A percentile compares a stretch with the other conserved stretches of the same genome.
These are phyloP conservation scores for Caenorhabditis inopinata DNA, from an alignment of 1,140 invertebrate genomes.

Conservation along the genomic window DNA sequence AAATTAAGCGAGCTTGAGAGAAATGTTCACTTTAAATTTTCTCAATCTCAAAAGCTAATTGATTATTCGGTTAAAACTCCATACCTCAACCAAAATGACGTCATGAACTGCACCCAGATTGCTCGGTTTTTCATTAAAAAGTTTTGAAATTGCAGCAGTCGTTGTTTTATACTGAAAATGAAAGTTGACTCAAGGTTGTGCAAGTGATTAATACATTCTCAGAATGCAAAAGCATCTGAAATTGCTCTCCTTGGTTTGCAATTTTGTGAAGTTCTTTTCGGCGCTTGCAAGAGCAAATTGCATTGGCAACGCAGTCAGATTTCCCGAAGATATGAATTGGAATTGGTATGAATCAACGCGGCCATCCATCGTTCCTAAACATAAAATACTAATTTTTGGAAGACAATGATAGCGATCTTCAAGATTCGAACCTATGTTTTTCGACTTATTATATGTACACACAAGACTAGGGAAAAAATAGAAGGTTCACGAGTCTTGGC, in stretches of 20 bases:
- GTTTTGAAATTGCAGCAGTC: not conserved
- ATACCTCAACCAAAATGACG: not conserved
- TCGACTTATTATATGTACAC: too few relatives aligned
- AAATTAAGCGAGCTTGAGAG: too few relatives aligned
- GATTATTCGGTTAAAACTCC: too few relatives aligned
- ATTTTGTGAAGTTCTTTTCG: not conserved
- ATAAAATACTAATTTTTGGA: too few relatives aligned
- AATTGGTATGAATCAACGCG: slow-evolving; percentile 36
- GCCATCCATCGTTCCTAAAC: slow-evolving; percentile 15
- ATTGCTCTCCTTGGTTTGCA: not conserved
- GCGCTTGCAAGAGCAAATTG: not conserved
- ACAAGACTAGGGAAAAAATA: too few relatives aligned
- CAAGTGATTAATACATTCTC: not conserved
- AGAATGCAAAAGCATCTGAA: not conserved
- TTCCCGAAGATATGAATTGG: slow-evolving; percentile 38
- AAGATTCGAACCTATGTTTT: too few relatives aligned
- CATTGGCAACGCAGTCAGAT: slow-evolving; percentile 29
- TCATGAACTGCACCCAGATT: not conserved
- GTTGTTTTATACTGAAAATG: not conserved
- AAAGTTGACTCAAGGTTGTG: not conserved
- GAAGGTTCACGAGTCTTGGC: too few relatives aligned
- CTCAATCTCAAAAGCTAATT: too few relatives aligned
- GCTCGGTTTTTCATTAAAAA: not conserved
- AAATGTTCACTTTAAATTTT: too few relatives aligned
- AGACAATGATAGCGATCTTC: slow-evolving; percentile 55